Percentiles rank a stretch among this genome's conserved stretches.
phyloP scores from a whole-genome alignment of 2,797 vertebrate species.

The Etheostoma perlongum region DNA sequence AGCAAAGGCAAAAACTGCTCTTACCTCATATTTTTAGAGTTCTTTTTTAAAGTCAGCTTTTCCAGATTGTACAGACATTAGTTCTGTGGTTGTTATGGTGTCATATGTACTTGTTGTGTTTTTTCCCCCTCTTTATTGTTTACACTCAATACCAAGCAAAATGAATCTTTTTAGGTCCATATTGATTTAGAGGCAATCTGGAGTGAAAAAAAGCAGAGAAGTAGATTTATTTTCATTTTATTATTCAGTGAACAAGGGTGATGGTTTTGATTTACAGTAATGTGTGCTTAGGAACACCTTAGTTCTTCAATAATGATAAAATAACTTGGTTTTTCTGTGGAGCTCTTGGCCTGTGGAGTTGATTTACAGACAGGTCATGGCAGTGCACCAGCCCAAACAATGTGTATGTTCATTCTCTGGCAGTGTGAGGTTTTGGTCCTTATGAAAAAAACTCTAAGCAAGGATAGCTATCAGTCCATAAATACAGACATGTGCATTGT shows the following conservation, averaged over 20 bases:
- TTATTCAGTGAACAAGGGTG: constrained; percentile 59
- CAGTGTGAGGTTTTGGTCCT: constrained; percentile 47
- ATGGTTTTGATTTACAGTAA: constrained; percentile 78
- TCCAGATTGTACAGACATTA: constrained; percentile 50
- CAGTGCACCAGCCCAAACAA: constrained; percentile 63
- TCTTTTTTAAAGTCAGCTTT: constrained; percentile 55
- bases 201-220: constrained; percentile 58
- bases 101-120: constrained; percentile 42
- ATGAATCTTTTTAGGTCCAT: constrained; percentile 66
- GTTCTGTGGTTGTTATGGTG: constrained; percentile 60
- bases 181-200: constrained; percentile 69
- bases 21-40: constrained; percentile 67
- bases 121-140: constrained; percentile 25
- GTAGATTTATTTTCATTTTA: constrained; percentile 43
- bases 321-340: constrained; percentile 67
- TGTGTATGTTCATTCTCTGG: constrained; percentile 59
- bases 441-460: constrained; percentile 58
- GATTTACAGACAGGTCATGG: constrained; percentile 75
- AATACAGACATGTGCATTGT: constrained; percentile 63
- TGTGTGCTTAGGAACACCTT: constrained; percentile 72
- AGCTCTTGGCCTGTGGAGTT: constrained; percentile 68
- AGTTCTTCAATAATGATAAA: constrained; percentile 76
- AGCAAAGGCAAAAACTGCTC: constrained; percentile 75
- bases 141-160: constrained; percentile 43
- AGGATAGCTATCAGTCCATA: constrained; percentile 63